Conservation (phyloP, 2,113 vertebrate species). For the Microtus oregoni region DNA sequence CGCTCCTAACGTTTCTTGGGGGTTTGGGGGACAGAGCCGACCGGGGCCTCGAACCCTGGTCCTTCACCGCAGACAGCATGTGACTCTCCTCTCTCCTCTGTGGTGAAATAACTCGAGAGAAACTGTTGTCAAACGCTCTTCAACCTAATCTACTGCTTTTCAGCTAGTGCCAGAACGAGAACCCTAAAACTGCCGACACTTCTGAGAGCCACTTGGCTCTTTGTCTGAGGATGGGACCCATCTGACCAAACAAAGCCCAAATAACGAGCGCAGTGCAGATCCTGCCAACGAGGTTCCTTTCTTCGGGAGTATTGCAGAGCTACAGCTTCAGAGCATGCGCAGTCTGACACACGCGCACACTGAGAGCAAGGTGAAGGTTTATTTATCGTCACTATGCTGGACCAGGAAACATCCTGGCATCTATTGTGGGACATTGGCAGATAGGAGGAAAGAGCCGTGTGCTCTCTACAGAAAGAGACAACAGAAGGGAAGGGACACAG, state of each 20-base stretch:
- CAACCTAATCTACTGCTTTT: conserved; percentile 13
- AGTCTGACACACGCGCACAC: neutral
- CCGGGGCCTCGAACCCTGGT: neutral
- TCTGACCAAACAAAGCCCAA: conserved; percentile 46
- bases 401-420: neutral
- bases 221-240: conserved; percentile 7
- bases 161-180: conserved; percentile 7
- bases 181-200: conserved; percentile 46
- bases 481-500: neutral
- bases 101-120: conserved; percentile 56
- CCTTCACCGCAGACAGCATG: neutral
- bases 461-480: neutral
- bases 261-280: neutral
- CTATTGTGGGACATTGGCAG: neutral
- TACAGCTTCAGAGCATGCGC: neutral
- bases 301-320: neutral
- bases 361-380: neutral
- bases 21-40: neutral
- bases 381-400: neutral
- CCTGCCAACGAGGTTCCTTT: neutral
- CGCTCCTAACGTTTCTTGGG: neutral
- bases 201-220: conserved; percentile 48
- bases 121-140: conserved; percentile 17
- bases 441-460: neutral
- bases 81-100: neutral